phyloP scores from a whole-genome alignment of 2,888 invertebrate genomes.

The Ptychoptera contaminata region DNA sequence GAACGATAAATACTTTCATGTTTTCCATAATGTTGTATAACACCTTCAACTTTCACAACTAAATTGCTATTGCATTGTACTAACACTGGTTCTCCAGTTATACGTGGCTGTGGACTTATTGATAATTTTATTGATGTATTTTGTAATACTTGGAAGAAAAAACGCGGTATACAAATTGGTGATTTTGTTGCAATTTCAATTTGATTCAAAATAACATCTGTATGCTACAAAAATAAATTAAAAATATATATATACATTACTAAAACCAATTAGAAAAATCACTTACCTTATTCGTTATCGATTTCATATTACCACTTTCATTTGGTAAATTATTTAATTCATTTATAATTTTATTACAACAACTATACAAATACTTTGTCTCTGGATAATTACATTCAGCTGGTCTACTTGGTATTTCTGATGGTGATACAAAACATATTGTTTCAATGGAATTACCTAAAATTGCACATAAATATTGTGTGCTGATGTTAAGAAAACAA shows the following conservation, averaged over 20 bases:
- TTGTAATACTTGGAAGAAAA: conserved; percentile 74
- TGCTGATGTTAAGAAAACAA: conserved; percentile 13
- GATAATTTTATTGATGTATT: conserved; percentile 67
- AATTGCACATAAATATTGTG: conserved; percentile 26
- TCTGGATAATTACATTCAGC: conserved; percentile 27
- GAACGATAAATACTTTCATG: conserved; percentile 51
- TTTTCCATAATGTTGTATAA: conserved; percentile 55
- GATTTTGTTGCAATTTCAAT: conserved; percentile 45
- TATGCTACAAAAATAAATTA: conserved; percentile 24
- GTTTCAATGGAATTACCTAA: conserved; percentile 28
- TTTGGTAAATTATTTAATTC: conserved; percentile 23
- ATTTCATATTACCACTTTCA: conserved; percentile 24
- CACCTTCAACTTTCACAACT: conserved; percentile 87
- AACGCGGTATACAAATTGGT: conserved; percentile 54
- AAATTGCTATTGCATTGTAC: conserved; percentile 73
- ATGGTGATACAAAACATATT: conserved; percentile 27
- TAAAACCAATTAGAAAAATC: background rate
- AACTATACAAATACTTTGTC: conserved; percentile 21
- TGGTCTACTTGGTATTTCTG: conserved; percentile 25
- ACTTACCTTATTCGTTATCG: conserved; percentile 23
- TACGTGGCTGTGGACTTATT: conserved; percentile 63
- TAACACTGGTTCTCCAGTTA: conserved; percentile 66
- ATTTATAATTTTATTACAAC: conserved; percentile 25
- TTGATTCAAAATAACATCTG: conserved; percentile 41
- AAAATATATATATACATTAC: background rate